Evolutionary conservation across 2,888 invertebrate genomes (phyloP).

Genomic region (Adelognathus sp.): DNA sequence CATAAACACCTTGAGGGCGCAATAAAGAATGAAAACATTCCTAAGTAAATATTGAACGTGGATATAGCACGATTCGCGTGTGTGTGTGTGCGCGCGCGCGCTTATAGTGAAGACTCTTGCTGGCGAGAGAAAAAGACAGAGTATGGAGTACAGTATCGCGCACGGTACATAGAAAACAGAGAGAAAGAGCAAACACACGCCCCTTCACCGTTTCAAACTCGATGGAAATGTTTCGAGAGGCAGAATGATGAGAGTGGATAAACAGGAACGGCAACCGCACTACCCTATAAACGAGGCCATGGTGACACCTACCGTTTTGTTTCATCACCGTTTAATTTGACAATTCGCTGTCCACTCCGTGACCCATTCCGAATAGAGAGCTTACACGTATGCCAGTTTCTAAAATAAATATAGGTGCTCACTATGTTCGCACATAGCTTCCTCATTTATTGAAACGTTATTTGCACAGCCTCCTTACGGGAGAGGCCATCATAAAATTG

Average conservation of each 20-base stretch:
- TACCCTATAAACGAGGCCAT: not conserved
- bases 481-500: no score
- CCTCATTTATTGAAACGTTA: no score
- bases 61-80: not conserved
- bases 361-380: no score
- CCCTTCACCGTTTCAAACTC: slow-evolving; percentile 20
- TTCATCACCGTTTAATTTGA: no score
- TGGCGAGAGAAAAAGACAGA: not conserved
- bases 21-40: slow-evolving; percentile 60
- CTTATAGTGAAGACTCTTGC: not conserved
- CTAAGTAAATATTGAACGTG: slow-evolving; percentile 55
- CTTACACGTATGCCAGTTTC: no score
- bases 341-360: no score
- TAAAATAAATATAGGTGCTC: no score
- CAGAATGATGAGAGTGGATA: not conserved
- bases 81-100: no score
- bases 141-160: not conserved
- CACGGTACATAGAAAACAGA: not conserved
- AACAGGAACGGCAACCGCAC: not conserved
- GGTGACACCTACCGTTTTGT: no score
- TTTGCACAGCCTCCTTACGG: no score
- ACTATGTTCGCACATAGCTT: no score
- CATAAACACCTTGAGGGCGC: slow-evolving; percentile 59
- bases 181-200: not conserved
- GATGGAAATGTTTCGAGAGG: slow-evolving; percentile 18